phyloP scores from a whole-genome alignment of 2,888 invertebrate genomes.

The Lochmaea capreae region DNA sequence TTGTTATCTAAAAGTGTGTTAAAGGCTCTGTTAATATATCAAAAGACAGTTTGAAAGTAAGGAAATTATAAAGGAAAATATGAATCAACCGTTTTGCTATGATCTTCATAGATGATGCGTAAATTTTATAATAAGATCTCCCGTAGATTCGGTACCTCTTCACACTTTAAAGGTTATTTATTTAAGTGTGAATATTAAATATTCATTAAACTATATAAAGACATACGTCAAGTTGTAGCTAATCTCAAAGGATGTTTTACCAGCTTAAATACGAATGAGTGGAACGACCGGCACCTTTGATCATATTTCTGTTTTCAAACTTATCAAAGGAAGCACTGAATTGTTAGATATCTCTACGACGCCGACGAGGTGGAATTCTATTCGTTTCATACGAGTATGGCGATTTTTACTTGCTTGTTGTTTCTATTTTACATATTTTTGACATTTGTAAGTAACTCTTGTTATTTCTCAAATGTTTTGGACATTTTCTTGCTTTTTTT shows the following conservation, averaged over 20 bases:
- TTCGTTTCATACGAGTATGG: conserved; percentile 19
- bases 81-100: neutral
- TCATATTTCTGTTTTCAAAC: conserved; percentile 49
- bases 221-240: conserved; percentile 35
- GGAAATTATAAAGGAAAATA: neutral
- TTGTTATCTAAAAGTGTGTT: too few species aligned
- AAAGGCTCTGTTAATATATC: too few species aligned
- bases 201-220: conserved; percentile 32
- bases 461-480: too few species aligned
- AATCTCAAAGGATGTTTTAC: conserved; percentile 43
- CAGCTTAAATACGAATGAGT: conserved; percentile 51
- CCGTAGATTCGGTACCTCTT: neutral
- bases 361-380: conserved; percentile 36
- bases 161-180: conserved; percentile 19
- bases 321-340: conserved; percentile 50
- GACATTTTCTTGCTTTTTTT: too few species aligned
- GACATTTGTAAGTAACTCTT: too few species aligned
- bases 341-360: conserved; percentile 46
- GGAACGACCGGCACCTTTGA: conserved; percentile 51
- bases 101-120: neutral
- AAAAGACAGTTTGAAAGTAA: too few species aligned
- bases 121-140: conserved; percentile 2
- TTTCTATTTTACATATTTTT: neutral
- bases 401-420: neutral
- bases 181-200: conserved; percentile 32